phyloP scores from a whole-genome alignment of 2,113 vertebrate species.

The Perca schrenkii region DNA sequence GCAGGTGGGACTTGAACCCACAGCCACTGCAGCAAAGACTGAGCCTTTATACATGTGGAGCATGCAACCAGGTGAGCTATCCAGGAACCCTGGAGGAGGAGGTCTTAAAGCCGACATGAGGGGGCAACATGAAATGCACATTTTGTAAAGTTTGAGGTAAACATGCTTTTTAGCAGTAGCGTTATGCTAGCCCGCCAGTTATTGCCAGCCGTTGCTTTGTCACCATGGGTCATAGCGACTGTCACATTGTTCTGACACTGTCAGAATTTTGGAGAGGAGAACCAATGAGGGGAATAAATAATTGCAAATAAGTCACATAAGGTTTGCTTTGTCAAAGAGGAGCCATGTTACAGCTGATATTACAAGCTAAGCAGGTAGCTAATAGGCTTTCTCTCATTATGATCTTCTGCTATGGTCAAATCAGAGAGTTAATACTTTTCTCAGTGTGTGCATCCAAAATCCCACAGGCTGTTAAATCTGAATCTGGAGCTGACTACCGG shows the following conservation, averaged over 20 bases:
- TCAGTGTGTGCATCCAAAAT: neutral
- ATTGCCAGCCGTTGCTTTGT: neutral
- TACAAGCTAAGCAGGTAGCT: neutral
- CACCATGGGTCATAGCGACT: neutral
- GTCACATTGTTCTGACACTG: neutral
- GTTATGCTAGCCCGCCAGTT: neutral
- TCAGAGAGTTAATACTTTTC: slow-evolving; percentile 2
- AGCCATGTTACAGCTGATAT: no score
- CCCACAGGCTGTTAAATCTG: neutral
- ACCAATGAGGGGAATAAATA: neutral
- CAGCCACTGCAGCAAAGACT: no score
- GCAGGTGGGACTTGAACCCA: no score
- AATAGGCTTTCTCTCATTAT: neutral
- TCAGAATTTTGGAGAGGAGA: no score
- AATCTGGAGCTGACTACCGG: slow-evolving; percentile 5
- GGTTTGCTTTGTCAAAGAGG: neutral
- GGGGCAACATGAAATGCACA: neutral
- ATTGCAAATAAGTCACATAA: neutral
- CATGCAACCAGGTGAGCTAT: no score
- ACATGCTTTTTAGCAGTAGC: neutral
- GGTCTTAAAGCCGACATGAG: no score
- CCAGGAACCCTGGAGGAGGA: no score
- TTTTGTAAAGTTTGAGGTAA: neutral
- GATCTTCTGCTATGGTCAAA: slow-evolving; percentile 2
- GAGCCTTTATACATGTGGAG: no score